Evolutionary conservation across 2,888 invertebrate genomes (phyloP).

Genomic region (Pharmacophagus antenor): DNA sequence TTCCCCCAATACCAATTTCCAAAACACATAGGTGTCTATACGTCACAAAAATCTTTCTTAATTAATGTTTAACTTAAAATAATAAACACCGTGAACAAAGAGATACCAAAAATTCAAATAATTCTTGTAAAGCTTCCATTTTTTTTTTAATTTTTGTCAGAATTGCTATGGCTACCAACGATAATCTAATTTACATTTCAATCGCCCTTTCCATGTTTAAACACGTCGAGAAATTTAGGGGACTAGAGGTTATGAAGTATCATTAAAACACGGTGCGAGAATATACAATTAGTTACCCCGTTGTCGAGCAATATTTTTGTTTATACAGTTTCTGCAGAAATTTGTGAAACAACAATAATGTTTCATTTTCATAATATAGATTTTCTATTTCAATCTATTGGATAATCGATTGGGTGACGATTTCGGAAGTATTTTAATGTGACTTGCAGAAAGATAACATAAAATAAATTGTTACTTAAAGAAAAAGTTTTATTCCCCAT

Average conservation of each 20-base stretch:
- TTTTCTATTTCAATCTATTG: too few relatives aligned
- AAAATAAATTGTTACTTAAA: too few relatives aligned
- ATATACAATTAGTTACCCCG: constrained; percentile 3
- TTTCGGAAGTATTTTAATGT: too few relatives aligned
- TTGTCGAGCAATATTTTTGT: too few relatives aligned
- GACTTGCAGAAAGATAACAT: too few relatives aligned
- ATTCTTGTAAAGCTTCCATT: neutral
- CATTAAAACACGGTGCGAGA: constrained; percentile 10
- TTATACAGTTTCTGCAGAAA: neutral
- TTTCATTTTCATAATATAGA: too few relatives aligned
- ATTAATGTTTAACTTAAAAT: too few relatives aligned
- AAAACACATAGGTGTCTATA: too few relatives aligned
- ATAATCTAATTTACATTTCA: constrained; percentile 23
- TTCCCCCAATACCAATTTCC: too few relatives aligned
- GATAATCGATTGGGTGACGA: too few relatives aligned
- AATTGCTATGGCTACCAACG: constrained; percentile 4
- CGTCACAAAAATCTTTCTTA: too few relatives aligned
- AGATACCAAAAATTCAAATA: neutral
- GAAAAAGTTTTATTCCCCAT: too few relatives aligned
- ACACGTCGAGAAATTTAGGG: constrained; percentile 7
- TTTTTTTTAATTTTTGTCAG: neutral
- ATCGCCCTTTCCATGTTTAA: constrained; percentile 22
- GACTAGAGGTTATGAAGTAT: constrained; percentile 18
- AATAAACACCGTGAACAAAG: neutral
- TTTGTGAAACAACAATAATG: neutral